Percentiles rank a stretch among this genome's conserved stretches.
Conservation (phyloP, 2,888 invertebrate species). For the Ommatoiulus sabulosus region DNA sequence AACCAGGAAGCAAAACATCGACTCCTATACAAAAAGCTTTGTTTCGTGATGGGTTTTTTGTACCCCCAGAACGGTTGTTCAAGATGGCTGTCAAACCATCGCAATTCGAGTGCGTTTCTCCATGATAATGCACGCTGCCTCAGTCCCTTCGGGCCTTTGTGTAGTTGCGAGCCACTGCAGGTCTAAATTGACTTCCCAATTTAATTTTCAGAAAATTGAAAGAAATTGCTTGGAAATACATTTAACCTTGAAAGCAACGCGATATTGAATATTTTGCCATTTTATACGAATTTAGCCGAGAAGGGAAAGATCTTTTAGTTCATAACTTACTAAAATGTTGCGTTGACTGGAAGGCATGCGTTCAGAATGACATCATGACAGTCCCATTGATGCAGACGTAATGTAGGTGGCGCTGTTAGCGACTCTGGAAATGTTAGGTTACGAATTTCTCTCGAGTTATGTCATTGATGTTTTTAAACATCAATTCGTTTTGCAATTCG, state of each 20-base stretch:
- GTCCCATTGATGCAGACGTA: too few relatives aligned
- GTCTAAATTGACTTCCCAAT: constrained; percentile 7
- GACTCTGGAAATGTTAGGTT: too few relatives aligned
- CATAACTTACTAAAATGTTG: too few relatives aligned
- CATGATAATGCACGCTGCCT: background rate
- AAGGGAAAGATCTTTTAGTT: too few relatives aligned
- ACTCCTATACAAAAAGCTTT: constrained; percentile 13
- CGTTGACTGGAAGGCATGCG: too few relatives aligned
- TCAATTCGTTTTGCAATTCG: too few relatives aligned
- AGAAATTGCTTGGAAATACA: background rate
- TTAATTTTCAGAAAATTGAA: background rate
- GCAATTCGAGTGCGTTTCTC: background rate
- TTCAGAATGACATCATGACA: too few relatives aligned
- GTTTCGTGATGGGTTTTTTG: background rate
- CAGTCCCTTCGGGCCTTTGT: background rate
- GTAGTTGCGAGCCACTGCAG: background rate
- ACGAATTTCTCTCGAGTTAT: too few relatives aligned
- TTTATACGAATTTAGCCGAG: too few relatives aligned
- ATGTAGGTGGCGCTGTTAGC: too few relatives aligned
- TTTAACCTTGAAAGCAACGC: background rate
- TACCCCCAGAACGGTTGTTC: background rate
- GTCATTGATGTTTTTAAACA: too few relatives aligned
- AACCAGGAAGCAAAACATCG: constrained; percentile 43
- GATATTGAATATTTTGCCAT: background rate
- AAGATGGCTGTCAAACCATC: background rate